Percentiles rank a stretch among this genome's conserved stretches.
These are phyloP conservation scores for Phoeniculus purpureus DNA, from an alignment of 2,797 vertebrate genomes.

Conservation along the genomic window DNA sequence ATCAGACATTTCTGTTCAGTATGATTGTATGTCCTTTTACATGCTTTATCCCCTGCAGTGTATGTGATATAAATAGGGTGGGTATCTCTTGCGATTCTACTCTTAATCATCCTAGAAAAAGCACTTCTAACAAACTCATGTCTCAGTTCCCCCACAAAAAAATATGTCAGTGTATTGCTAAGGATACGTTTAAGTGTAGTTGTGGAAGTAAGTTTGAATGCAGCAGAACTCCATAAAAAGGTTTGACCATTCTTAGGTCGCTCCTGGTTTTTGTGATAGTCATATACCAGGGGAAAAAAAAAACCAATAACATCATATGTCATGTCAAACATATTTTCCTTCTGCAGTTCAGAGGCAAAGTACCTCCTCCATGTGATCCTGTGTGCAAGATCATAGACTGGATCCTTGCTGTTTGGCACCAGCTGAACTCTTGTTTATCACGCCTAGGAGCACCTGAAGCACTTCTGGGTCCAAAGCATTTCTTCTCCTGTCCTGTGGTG, in stretches of 20 bases:
- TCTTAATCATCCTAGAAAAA: background rate
- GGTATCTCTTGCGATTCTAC: background rate
- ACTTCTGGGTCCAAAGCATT: constrained; percentile 88
- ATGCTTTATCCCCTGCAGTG: background rate
- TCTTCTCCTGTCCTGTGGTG: constrained; percentile 90
- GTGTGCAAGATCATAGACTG: constrained; percentile 85
- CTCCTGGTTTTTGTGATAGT: background rate
- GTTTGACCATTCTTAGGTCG: background rate
- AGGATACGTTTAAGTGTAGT: background rate
- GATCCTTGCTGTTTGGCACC: constrained; percentile 90
- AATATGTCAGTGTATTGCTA: background rate
- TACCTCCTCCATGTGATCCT: constrained; percentile 79
- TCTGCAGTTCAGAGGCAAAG: constrained; percentile 80
- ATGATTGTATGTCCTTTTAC: background rate
- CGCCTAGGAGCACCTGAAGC: constrained; percentile 91
- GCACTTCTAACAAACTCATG: background rate
- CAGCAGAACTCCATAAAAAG: background rate
- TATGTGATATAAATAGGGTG: background rate
- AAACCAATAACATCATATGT: background rate
- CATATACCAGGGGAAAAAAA: background rate
- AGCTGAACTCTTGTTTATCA: constrained; percentile 92
- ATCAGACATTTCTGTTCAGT: background rate
- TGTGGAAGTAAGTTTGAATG: background rate
- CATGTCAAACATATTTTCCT: background rate
- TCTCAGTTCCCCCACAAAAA: background rate